Base-by-base conservation (phyloP, 2,113 vertebrate species). In the Neogale vison region DNA sequence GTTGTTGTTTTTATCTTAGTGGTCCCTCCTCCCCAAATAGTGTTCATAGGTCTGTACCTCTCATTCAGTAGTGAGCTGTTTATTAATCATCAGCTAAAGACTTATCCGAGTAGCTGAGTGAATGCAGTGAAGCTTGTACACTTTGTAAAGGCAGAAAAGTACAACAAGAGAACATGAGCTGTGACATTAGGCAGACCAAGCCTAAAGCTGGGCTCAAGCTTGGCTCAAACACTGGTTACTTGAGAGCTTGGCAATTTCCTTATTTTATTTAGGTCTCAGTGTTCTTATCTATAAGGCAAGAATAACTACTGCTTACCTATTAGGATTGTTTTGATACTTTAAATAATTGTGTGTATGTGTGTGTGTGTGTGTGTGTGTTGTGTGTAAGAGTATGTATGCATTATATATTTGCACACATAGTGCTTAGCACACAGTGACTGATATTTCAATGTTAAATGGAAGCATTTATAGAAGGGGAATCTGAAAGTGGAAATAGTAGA, bases 191-290 rank as follows among this genome's bases (percentile, higher is more conserved):
- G 34, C 1, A 29, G 29, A 20, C 4, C 12, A 10, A 91, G 9
- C 15, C 47, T 23, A 12, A 72, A 77, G 8, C 24, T 72, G 61
- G 45, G 1, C 23, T 88, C 76, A 42, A 61, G 1, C 7, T 7
- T 76, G 72, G 24, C 42, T 76, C 72, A 45, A 76, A 76, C 24
- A 6, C 39, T 45, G 45, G 9, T 36, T 36, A 10, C 4, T 9
- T 72, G 31, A 80, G 11, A 17, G 4, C 1, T 10, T 47, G 14
- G 0, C 5, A 18, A n/a, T 0, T 23, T 24, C 18, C 6, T 87
- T 20, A 4, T 50, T 83, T 92, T 63, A 21, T 61, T 15, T n/a
- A 21, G 59, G 12, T 18, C 9, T 91, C n/a, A 31, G 15, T 72
- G 47, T 74, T 29, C 10, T 69, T 42, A 24, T 17, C 15, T 89